Conservation (phyloP, 37 sponge, comb jelly and placozoan genomes). For the Halichondria panicea region DNA sequence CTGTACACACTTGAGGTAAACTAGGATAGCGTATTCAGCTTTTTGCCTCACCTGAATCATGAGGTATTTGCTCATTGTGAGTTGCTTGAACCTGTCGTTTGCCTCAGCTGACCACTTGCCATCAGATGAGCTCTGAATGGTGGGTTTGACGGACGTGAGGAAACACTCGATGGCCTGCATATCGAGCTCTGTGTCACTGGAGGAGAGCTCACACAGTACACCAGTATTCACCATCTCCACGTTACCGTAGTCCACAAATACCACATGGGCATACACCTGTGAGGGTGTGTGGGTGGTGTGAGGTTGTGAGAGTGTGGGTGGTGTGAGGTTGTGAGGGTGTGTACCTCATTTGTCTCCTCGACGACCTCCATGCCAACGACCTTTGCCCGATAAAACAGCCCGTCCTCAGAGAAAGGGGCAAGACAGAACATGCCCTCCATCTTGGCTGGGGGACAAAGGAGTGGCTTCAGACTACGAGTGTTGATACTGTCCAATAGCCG, state of each 20-base stretch:
- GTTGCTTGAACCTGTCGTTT: conserved; percentile 24
- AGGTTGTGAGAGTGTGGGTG: too few species aligned
- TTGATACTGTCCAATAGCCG: conserved; percentile 53
- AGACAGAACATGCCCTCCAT: conserved; percentile 68
- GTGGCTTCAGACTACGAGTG: conserved; percentile 16
- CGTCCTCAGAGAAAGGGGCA: conserved; percentile 72
- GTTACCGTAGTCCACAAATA: conserved; percentile 91
- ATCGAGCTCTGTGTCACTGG: conserved; percentile 19
- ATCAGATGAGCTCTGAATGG: conserved; percentile 27
- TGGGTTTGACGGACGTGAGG: conserved; percentile 68
- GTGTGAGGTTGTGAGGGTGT: too few species aligned
- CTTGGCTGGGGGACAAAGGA: not conserved
- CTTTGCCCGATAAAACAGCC: conserved; percentile 70
- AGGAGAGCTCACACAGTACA: conserved; percentile 54
- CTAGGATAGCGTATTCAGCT: too few species aligned
- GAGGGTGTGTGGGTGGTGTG: too few species aligned
- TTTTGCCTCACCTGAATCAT: conserved; percentile 47
- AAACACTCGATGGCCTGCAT: conserved; percentile 80
- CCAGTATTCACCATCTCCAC: conserved; percentile 44
- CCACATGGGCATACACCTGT: conserved; percentile 51
- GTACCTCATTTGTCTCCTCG: not conserved
- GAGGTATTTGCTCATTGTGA: conserved; percentile 51
- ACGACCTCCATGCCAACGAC: not conserved
- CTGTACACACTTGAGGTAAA: too few species aligned
- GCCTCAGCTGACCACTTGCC: conserved; percentile 72